phyloP scores from a whole-genome alignment of 2,888 invertebrate genomes.

The Pyrgus malvae region DNA sequence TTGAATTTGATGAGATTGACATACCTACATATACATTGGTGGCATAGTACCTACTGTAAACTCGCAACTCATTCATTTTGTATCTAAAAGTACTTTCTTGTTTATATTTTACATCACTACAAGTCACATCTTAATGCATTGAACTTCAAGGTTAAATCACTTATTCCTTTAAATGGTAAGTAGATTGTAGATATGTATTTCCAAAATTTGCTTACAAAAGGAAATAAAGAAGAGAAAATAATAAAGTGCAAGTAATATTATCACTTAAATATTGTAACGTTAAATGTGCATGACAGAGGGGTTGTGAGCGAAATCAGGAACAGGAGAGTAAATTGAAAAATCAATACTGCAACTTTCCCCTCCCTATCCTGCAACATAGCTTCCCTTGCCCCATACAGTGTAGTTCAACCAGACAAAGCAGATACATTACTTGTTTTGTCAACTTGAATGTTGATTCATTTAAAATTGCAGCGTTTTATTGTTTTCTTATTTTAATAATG shows the following conservation, averaged over 20 bases:
- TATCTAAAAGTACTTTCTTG: conserved; percentile 20
- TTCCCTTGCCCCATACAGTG: conserved; percentile 14
- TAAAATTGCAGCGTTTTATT: background rate
- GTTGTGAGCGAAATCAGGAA: conserved; percentile 20
- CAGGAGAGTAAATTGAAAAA: conserved; percentile 25
- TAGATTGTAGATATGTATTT: too few relatives aligned
- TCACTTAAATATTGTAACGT: conserved; percentile 4
- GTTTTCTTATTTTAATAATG: background rate
- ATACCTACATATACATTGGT: conserved; percentile 16
- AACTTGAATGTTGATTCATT: background rate
- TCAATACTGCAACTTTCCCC: conserved; percentile 26
- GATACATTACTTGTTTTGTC: conserved; percentile 11
- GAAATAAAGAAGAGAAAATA: background rate
- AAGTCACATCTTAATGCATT: background rate
- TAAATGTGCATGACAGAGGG: background rate
- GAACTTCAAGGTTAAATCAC: background rate
- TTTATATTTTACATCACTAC: conserved; percentile 2
- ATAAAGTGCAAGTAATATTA: background rate
- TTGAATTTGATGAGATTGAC: conserved; percentile 26
- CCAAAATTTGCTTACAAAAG: background rate
- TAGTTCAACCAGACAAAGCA: conserved; percentile 13
- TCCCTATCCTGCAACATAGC: conserved; percentile 21
- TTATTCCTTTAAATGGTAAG: too few relatives aligned
- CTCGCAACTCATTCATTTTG: conserved; percentile 33
- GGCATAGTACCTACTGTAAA: conserved; percentile 13